A percentile compares a stretch with the other conserved stretches of the same genome.
Evolutionary conservation across 1,140 invertebrate species (phyloP).

Genomic region (Protaetia brevitarsis): DNA sequence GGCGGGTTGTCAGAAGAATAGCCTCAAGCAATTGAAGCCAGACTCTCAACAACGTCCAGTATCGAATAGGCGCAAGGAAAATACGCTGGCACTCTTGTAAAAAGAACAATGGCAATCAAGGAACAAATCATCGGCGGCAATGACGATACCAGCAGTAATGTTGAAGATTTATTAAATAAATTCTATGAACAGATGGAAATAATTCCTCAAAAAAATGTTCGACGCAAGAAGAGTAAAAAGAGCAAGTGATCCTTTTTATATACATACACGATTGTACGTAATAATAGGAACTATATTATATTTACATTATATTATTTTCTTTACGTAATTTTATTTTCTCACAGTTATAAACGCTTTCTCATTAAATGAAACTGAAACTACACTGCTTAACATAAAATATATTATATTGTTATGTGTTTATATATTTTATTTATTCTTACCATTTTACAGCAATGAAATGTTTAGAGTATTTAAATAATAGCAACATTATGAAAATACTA

Average conservation of each 20-base stretch:
- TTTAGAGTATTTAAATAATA: too few species aligned
- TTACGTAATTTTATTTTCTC: constrained; percentile 10
- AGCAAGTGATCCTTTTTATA: constrained; percentile 15
- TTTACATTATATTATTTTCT: constrained; percentile 14
- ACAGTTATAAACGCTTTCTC: neutral
- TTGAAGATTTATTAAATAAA: constrained; percentile 47
- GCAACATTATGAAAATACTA: too few species aligned
- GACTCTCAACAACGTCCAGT: constrained; percentile 90
- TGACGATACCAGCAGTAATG: constrained; percentile 39
- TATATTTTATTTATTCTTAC: too few species aligned
- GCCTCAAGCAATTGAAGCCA: constrained; percentile 73
- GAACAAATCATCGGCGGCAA: constrained; percentile 30
- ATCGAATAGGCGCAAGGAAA: constrained; percentile 82
- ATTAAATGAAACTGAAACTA: constrained; percentile 8
- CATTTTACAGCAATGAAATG: too few species aligned
- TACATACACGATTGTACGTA: constrained; percentile 10
- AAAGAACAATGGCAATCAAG: constrained; percentile 18
- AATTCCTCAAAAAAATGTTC: neutral
- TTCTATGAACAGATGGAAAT: constrained; percentile 38
- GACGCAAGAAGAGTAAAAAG: constrained; percentile 32
- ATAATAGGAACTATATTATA: neutral
- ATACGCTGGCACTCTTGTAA: constrained; percentile 33
- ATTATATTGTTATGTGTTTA: constrained; percentile 1
- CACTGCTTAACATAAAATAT: constrained; percentile 6
- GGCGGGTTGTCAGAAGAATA: constrained; percentile 88